A percentile compares a stretch with the other conserved stretches of the same genome.
These are phyloP conservation scores for Sanderia malayensis DNA, from an alignment of 30 jellyfish, hydroid and myxozoan species.

Conservation along the genomic window DNA sequence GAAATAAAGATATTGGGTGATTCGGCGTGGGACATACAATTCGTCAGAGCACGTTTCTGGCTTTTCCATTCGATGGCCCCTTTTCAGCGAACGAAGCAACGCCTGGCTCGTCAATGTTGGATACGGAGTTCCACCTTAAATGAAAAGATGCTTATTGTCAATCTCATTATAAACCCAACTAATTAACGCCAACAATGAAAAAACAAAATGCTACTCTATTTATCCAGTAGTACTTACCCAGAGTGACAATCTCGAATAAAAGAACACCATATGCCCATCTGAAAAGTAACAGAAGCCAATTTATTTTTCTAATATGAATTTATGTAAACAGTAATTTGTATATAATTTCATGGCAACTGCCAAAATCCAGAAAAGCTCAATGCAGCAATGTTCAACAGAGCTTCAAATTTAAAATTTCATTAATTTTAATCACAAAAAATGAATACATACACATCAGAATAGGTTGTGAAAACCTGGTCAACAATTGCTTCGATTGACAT, in stretches of 20 bases:
- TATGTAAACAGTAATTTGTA: too few species aligned
- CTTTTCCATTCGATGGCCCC: slow-evolving; percentile 77
- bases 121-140: slow-evolving; percentile 86
- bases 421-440: too few species aligned
- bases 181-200: not conserved
- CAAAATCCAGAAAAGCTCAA: too few species aligned
- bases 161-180: not conserved
- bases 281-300: too few species aligned
- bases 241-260: slow-evolving; percentile 64
- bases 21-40: slow-evolving; percentile 71
- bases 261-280: slow-evolving; percentile 83
- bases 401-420: too few species aligned
- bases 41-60: slow-evolving; percentile 92
- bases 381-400: too few species aligned
- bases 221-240: slow-evolving; percentile 46
- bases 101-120: slow-evolving; percentile 69
- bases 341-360: too few species aligned
- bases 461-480: slow-evolving; percentile 76
- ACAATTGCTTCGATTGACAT: slow-evolving; percentile 96
- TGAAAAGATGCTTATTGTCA: not conserved
- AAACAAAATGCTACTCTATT: not conserved
- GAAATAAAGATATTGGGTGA: too few species aligned
- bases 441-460: slow-evolving; percentile 93
- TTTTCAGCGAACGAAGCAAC: slow-evolving; percentile 37
- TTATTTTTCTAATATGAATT: too few species aligned